These are phyloP conservation scores for Alfaro cultratus DNA, from an alignment of 2,797 vertebrate genomes.

Conservation along the genomic window DNA sequence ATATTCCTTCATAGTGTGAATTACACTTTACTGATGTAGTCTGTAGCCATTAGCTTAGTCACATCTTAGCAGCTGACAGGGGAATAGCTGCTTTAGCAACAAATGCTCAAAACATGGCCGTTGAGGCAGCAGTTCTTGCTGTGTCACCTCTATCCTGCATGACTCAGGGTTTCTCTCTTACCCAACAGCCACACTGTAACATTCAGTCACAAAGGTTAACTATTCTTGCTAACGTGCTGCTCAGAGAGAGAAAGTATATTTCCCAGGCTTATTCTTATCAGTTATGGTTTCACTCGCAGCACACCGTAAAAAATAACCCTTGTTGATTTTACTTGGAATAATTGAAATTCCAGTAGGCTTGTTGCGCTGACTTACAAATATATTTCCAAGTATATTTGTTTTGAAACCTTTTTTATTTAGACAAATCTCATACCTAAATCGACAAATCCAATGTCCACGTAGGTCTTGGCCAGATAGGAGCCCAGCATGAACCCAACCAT, in stretches of 20 bases:
- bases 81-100: too few relatives aligned
- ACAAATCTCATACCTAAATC: slow-evolving; percentile 83
- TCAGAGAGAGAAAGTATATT: neutral
- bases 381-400: neutral
- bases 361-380: neutral
- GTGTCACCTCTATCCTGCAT: neutral
- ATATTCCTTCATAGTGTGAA: neutral
- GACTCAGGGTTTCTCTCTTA: slow-evolving; percentile 2
- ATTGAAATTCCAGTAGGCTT: neutral
- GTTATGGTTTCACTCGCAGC: neutral
- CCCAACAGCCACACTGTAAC: neutral
- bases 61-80: neutral
- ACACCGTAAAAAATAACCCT: neutral
- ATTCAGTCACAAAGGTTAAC: neutral
- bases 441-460: slow-evolving; percentile 89
- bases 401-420: neutral
- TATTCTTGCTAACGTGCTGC: neutral
- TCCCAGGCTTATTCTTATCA: neutral
- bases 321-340: neutral
- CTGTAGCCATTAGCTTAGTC: neutral
- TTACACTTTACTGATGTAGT: neutral
- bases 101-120: neutral
- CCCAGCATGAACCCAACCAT: slow-evolving; percentile 90
- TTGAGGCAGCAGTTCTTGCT: neutral
- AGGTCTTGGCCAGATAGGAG: slow-evolving; percentile 88